Base-by-base conservation (phyloP, 2,888 invertebrate genomes). In the Tipula confusa region DNA sequence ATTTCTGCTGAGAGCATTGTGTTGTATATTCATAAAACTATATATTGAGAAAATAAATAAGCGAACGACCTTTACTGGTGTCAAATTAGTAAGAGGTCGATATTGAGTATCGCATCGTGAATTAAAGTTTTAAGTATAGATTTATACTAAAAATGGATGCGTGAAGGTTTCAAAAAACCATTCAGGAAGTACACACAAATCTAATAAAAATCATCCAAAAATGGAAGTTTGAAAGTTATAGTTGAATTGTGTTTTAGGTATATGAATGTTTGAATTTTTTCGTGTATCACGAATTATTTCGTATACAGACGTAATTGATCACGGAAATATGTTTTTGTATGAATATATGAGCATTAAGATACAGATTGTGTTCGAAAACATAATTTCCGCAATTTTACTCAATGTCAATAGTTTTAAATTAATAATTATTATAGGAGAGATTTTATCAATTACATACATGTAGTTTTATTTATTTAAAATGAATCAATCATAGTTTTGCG, bases 161-260 rank as follows among this genome's bases (percentile, higher is more conserved):
- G 9, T 24, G 64, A 64, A 64, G 64, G 64, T 64, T 64, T 11
- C n/a, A n/a, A 24, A 24, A 24, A 18, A 64, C 24, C 18, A 9
- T 24, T 64, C 11, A 64, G 64, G 64, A 64, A 64, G 24, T 43
- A 43, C 4, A 5, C 3, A 64, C 24, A 64, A 2, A 64, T 64
- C 64, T 64, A 64, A 64, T 24, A 11, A 64, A 64, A 64, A 24
- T 64, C 24, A 64, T 64, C 24, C 64, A 64, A 18, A 64, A 64
- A 64, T 64, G 64, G 64, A 64, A 64, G 64, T 64, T 64, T 64
- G 24, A 64, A 64, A 64, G 24, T 64, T 64, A 64, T n/a, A n/a
- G n/a, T 64, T 64, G 64, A 64, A 24, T 64, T 9, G 64, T 64
- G 24, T 64, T 7, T 64, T 2, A n/a, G 38, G 38, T n/a, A n/a